Evolutionary conservation across 2,888 invertebrate species (phyloP).

Genomic region (Lasioglossum malachurum): DNA sequence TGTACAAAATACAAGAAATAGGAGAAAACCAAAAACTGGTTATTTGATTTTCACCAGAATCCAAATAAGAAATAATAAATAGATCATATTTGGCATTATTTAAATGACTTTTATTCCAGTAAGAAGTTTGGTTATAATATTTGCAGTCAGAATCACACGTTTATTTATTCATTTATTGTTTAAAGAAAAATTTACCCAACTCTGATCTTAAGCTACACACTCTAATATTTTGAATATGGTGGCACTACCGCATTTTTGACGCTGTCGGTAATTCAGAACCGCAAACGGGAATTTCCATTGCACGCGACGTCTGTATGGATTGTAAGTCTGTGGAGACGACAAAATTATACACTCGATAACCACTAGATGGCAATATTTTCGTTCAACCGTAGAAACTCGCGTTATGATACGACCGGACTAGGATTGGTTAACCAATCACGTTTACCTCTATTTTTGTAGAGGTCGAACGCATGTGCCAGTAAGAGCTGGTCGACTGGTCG

Average conservation of each 20-base stretch:
- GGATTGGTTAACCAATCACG: slow-evolving; percentile 52
- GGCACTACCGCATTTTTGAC: not conserved
- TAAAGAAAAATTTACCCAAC: too few species aligned
- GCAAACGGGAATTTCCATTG: not conserved
- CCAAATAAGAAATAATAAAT: too few species aligned
- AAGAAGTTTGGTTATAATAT: too few species aligned
- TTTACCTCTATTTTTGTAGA: slow-evolving; percentile 71
- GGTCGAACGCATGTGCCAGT: slow-evolving; percentile 69
- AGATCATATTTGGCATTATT: too few species aligned
- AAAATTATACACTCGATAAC: not conserved
- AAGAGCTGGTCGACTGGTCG: slow-evolving; percentile 28
- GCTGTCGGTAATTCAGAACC: not conserved
- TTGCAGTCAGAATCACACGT: too few species aligned
- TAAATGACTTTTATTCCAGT: too few species aligned
- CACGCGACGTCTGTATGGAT: not conserved
- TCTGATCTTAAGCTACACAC: too few species aligned
- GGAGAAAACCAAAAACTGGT: too few species aligned
- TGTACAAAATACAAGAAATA: too few species aligned
- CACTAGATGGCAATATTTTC: slow-evolving; percentile 38
- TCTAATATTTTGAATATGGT: too few species aligned
- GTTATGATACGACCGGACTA: slow-evolving; percentile 30
- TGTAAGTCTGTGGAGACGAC: not conserved
- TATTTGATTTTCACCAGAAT: too few species aligned
- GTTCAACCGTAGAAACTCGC: not conserved
- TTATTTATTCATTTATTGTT: too few species aligned